phyloP scores from a whole-genome alignment of 2,113 vertebrate species.

The Mormyrus lacerda region DNA sequence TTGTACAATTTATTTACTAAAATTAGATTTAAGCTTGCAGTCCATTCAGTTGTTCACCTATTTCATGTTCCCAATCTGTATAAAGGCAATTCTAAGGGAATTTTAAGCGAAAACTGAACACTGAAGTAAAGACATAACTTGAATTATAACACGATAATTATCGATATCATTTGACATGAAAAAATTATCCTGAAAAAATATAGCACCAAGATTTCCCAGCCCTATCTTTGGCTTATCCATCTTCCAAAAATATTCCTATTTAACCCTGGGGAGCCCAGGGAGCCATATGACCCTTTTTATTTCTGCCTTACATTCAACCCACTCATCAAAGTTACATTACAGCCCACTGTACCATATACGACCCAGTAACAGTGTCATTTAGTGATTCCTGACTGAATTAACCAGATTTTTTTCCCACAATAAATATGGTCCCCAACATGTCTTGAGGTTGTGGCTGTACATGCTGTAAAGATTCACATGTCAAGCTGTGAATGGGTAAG shows the following conservation, averaged over 20 bases:
- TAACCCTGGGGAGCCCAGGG: too few species aligned
- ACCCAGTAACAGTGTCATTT: too few species aligned
- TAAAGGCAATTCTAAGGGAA: neutral
- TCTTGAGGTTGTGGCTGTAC: too few species aligned
- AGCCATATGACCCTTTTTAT: too few species aligned
- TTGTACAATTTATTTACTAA: neutral
- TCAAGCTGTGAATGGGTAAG: too few species aligned
- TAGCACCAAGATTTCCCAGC: neutral
- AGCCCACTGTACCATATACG: too few species aligned
- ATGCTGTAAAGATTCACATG: too few species aligned
- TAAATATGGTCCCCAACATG: too few species aligned
- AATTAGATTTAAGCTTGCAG: neutral
- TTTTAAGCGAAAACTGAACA: neutral
- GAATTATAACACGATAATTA: neutral
- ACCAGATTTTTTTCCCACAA: too few species aligned
- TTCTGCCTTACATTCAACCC: too few species aligned
- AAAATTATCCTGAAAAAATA: neutral
- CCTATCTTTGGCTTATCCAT: neutral
- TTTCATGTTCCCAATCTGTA: neutral
- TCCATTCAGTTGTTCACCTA: neutral
- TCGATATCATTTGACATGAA: neutral
- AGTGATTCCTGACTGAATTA: too few species aligned
- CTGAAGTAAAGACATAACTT: neutral
- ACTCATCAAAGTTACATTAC: too few species aligned
- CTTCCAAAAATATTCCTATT: neutral